Percentiles rank a stretch among this genome's conserved stretches.
These are phyloP conservation scores for Mastacembelus armatus DNA, from an alignment of 2,797 vertebrate genomes.

Conservation along the genomic window DNA sequence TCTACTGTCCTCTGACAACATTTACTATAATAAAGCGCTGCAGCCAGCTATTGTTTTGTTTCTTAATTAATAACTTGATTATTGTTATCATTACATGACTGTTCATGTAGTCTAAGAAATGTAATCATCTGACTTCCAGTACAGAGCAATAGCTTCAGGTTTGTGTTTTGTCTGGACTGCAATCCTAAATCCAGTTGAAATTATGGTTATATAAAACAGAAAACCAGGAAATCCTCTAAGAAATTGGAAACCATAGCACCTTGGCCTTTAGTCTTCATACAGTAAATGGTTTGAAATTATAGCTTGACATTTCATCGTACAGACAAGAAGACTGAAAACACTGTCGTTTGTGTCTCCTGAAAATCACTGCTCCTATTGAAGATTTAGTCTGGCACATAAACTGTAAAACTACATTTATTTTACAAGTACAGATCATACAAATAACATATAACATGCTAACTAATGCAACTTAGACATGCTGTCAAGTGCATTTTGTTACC, in stretches of 20 bases:
- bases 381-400: not conserved
- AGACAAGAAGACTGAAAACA: not conserved
- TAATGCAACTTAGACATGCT: not conserved
- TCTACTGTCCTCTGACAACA: constrained; percentile 16
- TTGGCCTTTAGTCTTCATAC: not conserved
- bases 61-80: not conserved
- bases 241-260: not conserved
- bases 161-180: not conserved
- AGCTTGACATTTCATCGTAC: not conserved
- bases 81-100: not conserved
- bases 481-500: not conserved
- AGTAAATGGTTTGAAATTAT: not conserved
- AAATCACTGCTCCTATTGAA: not conserved
- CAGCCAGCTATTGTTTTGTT: not conserved
- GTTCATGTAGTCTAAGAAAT: not conserved
- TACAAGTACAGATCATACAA: not conserved
- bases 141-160: not conserved
- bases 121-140: no score
- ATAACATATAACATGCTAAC: not conserved
- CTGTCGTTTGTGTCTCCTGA: not conserved
- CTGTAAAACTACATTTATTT: not conserved
- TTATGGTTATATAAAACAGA: no score
- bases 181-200: not conserved
- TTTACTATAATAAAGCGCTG: not conserved
- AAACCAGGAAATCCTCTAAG: not conserved